Base-by-base conservation (phyloP, 2,797 vertebrate species). In the Cyprinodon diabolis region DNA sequence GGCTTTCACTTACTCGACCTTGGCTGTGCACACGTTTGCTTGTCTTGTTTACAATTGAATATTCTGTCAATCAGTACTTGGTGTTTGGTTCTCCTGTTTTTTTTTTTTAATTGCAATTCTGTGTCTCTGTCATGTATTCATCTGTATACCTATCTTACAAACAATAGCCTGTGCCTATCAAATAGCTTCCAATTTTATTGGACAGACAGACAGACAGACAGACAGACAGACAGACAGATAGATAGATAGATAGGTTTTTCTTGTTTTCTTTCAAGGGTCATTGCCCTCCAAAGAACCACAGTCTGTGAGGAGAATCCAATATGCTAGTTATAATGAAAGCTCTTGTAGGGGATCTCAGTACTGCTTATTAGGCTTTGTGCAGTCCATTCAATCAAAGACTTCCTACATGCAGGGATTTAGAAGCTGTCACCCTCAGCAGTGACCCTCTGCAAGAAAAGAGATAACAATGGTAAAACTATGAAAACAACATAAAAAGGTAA, bases 271-370 rank as follows among this genome's bases (percentile, higher is more conserved):
- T 68, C 76, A 76, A 55, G 66, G 78, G 83, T 74, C 74, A 82
- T 30, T 76, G 74, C 81, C 84, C 84, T 86, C 70, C 58, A 82
- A 79, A 90, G 85, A 85, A 81, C 77, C 80, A 83, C 72, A 81
- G 80, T 72, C 78, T 84, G 82, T 85, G 89, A 89, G 86, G 88
- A 89, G 84, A 91, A 93, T 92, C 89, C 92, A 93, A 93, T 93
- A 92, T 93, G 87, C 83, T 87, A 84, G 91, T 89, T 84, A 86
- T 95, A 94, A 94, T 94, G 91, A 94, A 94, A 91, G 87, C 91
- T 93, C 92, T 90, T 86, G 85, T 85, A 86, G 82, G 87, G 91
- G 90, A 89, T 92, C 77, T 66, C 84, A 78, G 77, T 80, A 83
- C 89, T 89, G 92, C 92, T 94, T 91, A 92, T 83, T 66, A 83